Evolutionary conservation across 2,797 vertebrate species (phyloP), one percentile per base, ranked within the genome.

Genomic region (Oreortyx pictus): DNA sequence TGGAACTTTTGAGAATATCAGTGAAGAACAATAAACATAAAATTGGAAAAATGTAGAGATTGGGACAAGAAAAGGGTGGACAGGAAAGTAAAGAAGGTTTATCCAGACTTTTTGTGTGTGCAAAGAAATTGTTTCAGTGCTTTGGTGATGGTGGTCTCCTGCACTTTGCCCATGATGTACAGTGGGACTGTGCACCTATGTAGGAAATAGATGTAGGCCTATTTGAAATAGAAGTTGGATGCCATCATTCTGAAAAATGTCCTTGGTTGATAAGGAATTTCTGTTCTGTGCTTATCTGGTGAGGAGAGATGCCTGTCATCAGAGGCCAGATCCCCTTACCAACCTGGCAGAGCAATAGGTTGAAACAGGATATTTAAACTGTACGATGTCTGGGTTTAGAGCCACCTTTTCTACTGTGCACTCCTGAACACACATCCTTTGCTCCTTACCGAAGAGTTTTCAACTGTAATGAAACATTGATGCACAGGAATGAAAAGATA

Each of bases 291-390:
- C 41, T 46, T 37, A 20, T 27, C 54, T 11, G 16, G 29, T 66
- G 54, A 75, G 70, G 7, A 16, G 33, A 72, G n/a, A 11, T 57
- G 12, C 54, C 39, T 82, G 22, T 14, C 70, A 9, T 39, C 73
- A 80, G 65, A n/a, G 6, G 20, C 52, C 33, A 64, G 18, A 17
- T 59, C 41, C 41, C 41, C 56, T 61, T 62, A 20, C 13, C 57
- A 70, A 2, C 33, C 52, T 64, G 46, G 6, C n/a, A 57, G 65
- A 74, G 79, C 52, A n/a, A 47, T n/a, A 43, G 15, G n/a, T 6
- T 0, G 0, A 11, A n/a, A 35, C 9, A 3, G 7, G 18, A 3
- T 47, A 1, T 2, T 17, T 62, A 59, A 27, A 62, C 14, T 7
- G 39, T 27, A 50, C 31, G 12, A 31, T 0, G 0, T 35, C 33